Percentiles rank a stretch among this genome's conserved stretches.
Evolutionary conservation across 2,888 invertebrate species (phyloP).

Genomic region (Stomorhina lunata): DNA sequence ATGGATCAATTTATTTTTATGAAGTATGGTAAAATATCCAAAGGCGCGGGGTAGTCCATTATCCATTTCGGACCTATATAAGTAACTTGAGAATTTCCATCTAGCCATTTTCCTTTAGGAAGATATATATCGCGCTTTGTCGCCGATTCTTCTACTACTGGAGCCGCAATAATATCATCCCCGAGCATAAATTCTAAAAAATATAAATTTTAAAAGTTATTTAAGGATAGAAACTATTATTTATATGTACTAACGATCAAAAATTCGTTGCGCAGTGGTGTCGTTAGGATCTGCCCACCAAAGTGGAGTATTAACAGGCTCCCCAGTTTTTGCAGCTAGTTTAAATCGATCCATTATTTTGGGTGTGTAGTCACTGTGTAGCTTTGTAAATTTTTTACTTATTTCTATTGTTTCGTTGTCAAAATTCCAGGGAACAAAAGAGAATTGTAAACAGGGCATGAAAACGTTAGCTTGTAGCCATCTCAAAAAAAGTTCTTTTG

Average conservation of each 20-base stretch:
- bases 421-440: constrained; percentile 88
- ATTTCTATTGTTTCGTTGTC: constrained; percentile 83
- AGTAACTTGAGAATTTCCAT: constrained; percentile 81
- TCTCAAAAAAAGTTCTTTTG: constrained; percentile 84
- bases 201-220: no score
- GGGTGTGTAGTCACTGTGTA: constrained; percentile 84
- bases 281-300: constrained; percentile 92
- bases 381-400: constrained; percentile 83
- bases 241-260: constrained; percentile 81
- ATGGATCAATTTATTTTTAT: constrained; percentile 72
- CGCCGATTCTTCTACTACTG: constrained; percentile 85
- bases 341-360: constrained; percentile 84
- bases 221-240: not conserved
- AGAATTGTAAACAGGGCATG: constrained; percentile 89
- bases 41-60: constrained; percentile 84
- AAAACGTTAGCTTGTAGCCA: constrained; percentile 89
- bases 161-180: constrained; percentile 88
- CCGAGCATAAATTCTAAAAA: constrained; percentile 88
- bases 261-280: constrained; percentile 82
- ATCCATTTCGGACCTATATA: constrained; percentile 84
- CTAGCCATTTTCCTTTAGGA: constrained; percentile 87
- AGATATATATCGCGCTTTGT: constrained; percentile 86
- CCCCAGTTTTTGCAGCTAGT: constrained; percentile 82
- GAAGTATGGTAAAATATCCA: constrained; percentile 87
- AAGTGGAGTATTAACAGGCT: constrained; percentile 89